Evolutionary conservation across 30 jellyfish, hydroid and myxozoan genomes (phyloP).

Genomic region (Chrysaora quinquecirrha): DNA sequence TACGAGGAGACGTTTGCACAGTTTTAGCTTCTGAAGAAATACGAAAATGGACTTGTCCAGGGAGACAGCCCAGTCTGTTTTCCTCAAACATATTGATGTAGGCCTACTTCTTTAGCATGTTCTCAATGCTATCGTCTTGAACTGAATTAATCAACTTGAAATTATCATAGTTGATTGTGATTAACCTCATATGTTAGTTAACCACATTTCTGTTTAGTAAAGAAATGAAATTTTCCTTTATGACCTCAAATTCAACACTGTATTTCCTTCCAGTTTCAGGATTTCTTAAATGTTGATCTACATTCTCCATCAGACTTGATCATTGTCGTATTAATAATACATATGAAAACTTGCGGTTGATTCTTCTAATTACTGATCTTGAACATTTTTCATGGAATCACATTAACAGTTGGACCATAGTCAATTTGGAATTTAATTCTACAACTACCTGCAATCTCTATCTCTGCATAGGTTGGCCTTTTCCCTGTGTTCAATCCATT

Average conservation of each 20-base stretch:
- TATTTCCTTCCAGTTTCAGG: slow-evolving; percentile 7
- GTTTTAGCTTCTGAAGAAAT: slow-evolving; percentile 32
- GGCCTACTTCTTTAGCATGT: no score
- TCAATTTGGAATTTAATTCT: neutral
- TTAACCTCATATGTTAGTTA: slow-evolving; percentile 1
- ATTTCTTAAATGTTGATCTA: neutral
- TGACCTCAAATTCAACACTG: no score
- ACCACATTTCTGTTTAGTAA: slow-evolving; percentile 11
- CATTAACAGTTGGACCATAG: neutral
- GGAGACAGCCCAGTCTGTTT: slow-evolving; percentile 25
- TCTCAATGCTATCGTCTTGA: slow-evolving; percentile 9
- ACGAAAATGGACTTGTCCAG: slow-evolving; percentile 24
- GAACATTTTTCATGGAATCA: neutral
- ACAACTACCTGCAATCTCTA: neutral
- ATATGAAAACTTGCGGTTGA: neutral
- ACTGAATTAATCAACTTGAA: slow-evolving; percentile 22
- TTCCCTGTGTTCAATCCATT: neutral
- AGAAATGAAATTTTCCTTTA: neutral
- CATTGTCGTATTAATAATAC: neutral
- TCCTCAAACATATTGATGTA: slow-evolving; percentile 5
- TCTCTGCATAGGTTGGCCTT: neutral
- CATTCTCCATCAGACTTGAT: neutral
- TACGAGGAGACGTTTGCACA: no score
- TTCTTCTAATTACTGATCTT: neutral
- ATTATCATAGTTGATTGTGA: no score